Evolutionary conservation across 2,888 invertebrate species (phyloP).

Genomic region (Aromia moschata): DNA sequence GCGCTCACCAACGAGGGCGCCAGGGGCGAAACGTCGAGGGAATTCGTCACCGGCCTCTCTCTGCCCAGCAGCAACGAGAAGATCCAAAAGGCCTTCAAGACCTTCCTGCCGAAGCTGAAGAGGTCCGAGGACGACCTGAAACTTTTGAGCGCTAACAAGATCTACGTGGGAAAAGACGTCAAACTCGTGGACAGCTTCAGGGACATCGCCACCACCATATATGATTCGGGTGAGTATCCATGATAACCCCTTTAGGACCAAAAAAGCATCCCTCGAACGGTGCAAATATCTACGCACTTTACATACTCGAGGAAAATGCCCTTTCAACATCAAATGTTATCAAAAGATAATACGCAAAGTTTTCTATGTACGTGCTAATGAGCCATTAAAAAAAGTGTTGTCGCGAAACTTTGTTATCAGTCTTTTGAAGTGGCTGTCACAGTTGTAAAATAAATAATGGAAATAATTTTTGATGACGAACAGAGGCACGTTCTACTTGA

Average conservation of each 20-base stretch:
- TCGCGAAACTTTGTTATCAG: too few relatives aligned
- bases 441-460: neutral
- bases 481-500: too few relatives aligned
- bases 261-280: too few relatives aligned
- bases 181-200: constrained; percentile 66
- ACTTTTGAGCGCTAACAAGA: constrained; percentile 61
- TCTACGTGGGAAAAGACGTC: constrained; percentile 70
- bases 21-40: constrained; percentile 48
- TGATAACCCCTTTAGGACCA: too few relatives aligned
- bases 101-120: constrained; percentile 41
- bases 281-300: too few relatives aligned
- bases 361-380: too few relatives aligned
- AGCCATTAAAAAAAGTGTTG: too few relatives aligned
- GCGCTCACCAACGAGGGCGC: constrained; percentile 53
- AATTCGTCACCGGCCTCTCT: constrained; percentile 43
- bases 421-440: too few relatives aligned
- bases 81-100: constrained; percentile 32
- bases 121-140: constrained; percentile 36
- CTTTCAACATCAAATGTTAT: too few relatives aligned
- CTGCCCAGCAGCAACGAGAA: constrained; percentile 38
- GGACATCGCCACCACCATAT: constrained; percentile 68
- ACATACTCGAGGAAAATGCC: too few relatives aligned
- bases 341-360: too few relatives aligned
- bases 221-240: constrained; percentile 66
- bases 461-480: neutral